Evolutionary conservation across 2,113 vertebrate genomes (phyloP).

Genomic region (Sylvietta virens): DNA sequence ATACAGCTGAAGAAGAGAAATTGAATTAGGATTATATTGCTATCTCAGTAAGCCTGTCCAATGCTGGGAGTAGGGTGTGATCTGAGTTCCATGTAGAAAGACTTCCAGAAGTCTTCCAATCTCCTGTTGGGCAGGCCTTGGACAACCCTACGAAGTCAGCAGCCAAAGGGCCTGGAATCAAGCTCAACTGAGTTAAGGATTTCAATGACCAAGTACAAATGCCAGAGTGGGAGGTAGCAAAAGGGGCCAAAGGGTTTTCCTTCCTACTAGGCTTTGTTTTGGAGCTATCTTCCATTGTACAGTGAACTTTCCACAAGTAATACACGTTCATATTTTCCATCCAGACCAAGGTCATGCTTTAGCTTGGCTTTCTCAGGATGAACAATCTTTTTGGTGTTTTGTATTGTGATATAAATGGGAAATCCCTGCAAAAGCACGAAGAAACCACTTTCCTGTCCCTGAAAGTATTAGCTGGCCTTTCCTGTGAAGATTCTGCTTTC

Average conservation of each 20-base stretch:
- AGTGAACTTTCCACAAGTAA: constrained; percentile 38
- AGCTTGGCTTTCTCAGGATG: constrained; percentile 51
- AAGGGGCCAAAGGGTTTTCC: not conserved
- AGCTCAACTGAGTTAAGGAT: not conserved
- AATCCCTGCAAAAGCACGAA: constrained; percentile 29
- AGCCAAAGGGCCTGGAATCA: not conserved
- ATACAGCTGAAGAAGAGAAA: not conserved
- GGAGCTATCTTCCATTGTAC: constrained; percentile 11
- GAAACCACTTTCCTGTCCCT: not conserved
- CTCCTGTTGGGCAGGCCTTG: not conserved
- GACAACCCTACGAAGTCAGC: not conserved
- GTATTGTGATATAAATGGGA: constrained; percentile 41
- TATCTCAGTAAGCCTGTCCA: not conserved
- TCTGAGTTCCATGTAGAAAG: not conserved
- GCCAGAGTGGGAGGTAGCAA: not conserved
- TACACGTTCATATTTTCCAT: constrained; percentile 46
- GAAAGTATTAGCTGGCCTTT: not conserved
- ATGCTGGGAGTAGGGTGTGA: not conserved
- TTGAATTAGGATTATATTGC: not conserved
- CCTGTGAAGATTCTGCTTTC: not conserved
- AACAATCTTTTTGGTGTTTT: constrained; percentile 50
- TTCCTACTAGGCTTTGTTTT: constrained; percentile 10
- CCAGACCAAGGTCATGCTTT: constrained; percentile 35
- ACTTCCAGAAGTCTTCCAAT: not conserved
- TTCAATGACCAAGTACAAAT: not conserved